These are phyloP conservation scores for Condylostylus longicornis DNA, from an alignment of 1,140 invertebrate genomes.

Conservation along the genomic window DNA sequence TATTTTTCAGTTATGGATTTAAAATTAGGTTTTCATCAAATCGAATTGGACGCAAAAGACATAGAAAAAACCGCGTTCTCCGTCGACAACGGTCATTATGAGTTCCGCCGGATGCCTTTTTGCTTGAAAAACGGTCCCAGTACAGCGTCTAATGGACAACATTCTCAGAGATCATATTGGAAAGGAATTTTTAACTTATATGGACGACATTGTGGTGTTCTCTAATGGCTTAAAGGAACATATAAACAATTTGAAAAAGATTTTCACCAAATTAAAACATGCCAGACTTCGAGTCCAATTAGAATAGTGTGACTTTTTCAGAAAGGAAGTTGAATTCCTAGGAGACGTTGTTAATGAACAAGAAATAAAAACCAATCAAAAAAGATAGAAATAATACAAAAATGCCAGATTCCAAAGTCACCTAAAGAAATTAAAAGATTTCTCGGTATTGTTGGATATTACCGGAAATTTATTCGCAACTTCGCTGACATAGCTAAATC, in stretches of 20 bases:
- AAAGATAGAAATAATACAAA: slow-evolving; percentile 14
- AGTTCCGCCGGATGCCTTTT: slow-evolving; percentile 20
- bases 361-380: background rate
- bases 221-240: slow-evolving; percentile 16
- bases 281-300: slow-evolving; percentile 10
- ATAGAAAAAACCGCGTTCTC: slow-evolving; percentile 3
- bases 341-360: slow-evolving; percentile 10
- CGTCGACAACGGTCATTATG: background rate
- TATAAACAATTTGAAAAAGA: slow-evolving; percentile 14
- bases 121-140: slow-evolving; percentile 25
- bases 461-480: slow-evolving; percentile 18
- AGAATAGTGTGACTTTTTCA: slow-evolving; percentile 17
- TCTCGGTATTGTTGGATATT: slow-evolving; percentile 18
- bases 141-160: slow-evolving; percentile 31
- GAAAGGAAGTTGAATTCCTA: slow-evolving; percentile 19
- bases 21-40: slow-evolving; percentile 29
- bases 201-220: slow-evolving; percentile 21
- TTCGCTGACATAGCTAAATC: slow-evolving; percentile 21
- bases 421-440: slow-evolving; percentile 16
- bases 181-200: slow-evolving; percentile 17
- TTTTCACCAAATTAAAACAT: slow-evolving; percentile 23
- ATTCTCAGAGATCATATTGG: slow-evolving; percentile 16
- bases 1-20: slow-evolving; percentile 4
- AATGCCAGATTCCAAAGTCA: slow-evolving; percentile 11
- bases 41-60: background rate